Evolutionary conservation across 1,140 invertebrate genomes (phyloP), one percentile per base, ranked within the genome.

Genomic region (Drosophila parabipectinata): DNA sequence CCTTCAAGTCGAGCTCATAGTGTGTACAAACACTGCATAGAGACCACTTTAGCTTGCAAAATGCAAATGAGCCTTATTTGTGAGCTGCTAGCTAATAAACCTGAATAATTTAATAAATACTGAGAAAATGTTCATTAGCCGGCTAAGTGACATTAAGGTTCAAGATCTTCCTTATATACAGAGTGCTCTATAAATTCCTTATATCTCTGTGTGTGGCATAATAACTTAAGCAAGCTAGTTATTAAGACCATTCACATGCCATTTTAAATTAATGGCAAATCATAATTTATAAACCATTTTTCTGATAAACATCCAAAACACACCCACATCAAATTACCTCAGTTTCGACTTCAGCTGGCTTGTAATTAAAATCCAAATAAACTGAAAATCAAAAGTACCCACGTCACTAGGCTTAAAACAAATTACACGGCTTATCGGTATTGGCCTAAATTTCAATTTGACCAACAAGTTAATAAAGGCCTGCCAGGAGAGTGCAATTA

Each of bases 361-460:
- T 41, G 48, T 32, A 79, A 63, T 78, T 73, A 77, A 77, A 57
- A 53, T 68, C 32, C 47, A 51, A 69, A 51, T 56, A 58, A 45
- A 39, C 48, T 21, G 21, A 76, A 62, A 32, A 52, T 48, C 21
- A 63, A 14, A 34, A 6, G 44, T 30, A 47, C 74, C 55, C 75
- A 60, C 58, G 44, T 72, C 32, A 41, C 28, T 24, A 59, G 18
- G 51, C 41, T 24, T 53, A 77, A 64, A 58, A 73, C 78, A 81
- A 81, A 81, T 81, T 81, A 75, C 63, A 63, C 9, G 59, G 79
- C 75, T 83, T 82, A 82, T 82, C 79, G 83, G 61, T 79, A 69
- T 74, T 82, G 79, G 69, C 79, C 79, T 57, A 79, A 83, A 79
- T 82, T 83, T 82, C 79, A 82, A 82, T 82, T 82, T 74, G 59